Evolutionary conservation across 2,113 vertebrate species (phyloP), one percentile per base, ranked within the genome.

Genomic region (Muntiacus muntjak): DNA sequence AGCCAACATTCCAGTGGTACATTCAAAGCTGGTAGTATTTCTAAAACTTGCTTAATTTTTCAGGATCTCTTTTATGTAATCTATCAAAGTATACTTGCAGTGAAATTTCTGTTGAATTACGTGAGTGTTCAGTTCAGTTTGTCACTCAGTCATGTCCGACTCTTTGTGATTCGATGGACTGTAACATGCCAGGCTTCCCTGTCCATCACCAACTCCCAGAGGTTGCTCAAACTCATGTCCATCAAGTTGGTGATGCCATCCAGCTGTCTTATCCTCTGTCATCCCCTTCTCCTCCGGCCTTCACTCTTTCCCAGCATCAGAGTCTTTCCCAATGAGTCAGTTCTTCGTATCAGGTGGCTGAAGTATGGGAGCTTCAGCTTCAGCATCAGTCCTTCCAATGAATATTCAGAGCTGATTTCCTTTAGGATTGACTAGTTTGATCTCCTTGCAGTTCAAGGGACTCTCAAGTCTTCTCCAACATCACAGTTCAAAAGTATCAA

Each of bases 21-120:
- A 58, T 43, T 96, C 13, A 94, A 87, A 93, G 89, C 81, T 71
- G 12, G 36, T 40, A 57, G 84, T 86, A 95, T 87, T 95, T 96
- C 78, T 95, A 94, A 82, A 96, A 86, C 57, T 33, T 94, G 4
- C 54, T 84, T 96, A 78, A 40, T 60, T 23, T 91, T 91, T 82
- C 12, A 91, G 33, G 9, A 62, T 62, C 85, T 86, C 10, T 25
- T 89, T 95, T 82, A 23, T 71, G 9, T 55, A 81, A 25, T n/a
- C 28, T 33, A 88, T 89, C 55, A 50, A 89, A 84, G 30, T 90
- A 60, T 78, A 36, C 11, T 95, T 81, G 16, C 16, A 71, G 14
- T 93, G 67, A 96, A 67, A 57, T 95, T 86, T 84, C n/a, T 87
- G 13, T 50, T 50, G 47, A 50, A 25, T 54, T 54, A 87, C 7